Evolutionary conservation across 2,797 vertebrate species (phyloP).

Genomic region (Spizella passerina): DNA sequence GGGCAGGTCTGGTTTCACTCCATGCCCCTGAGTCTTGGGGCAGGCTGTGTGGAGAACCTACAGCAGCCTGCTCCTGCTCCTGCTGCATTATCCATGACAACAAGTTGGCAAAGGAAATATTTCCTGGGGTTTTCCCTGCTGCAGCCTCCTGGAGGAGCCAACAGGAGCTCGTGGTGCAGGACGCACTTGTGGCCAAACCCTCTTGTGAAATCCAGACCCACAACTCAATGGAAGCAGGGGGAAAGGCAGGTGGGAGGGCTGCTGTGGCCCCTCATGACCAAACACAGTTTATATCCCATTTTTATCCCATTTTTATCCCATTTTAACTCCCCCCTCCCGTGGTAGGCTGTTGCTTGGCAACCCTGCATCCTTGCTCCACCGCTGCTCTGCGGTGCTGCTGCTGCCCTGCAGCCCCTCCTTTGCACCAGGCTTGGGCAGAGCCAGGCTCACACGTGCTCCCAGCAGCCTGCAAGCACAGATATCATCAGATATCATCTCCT

Average conservation of each 20-base stretch:
- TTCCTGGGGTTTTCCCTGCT: not conserved
- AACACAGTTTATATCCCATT: not conserved
- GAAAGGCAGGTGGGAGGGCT: not conserved
- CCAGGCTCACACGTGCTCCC: not conserved
- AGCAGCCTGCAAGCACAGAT: not conserved
- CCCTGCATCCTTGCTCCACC: conserved; percentile 18
- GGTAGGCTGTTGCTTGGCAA: conserved; percentile 46
- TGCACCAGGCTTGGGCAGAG: not conserved
- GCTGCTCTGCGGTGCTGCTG: not conserved
- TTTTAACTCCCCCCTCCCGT: not conserved
- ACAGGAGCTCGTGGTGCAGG: not conserved
- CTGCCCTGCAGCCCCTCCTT: not conserved
- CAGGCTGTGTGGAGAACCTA: not conserved
- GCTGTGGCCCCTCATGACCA: not conserved
- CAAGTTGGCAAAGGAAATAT: not conserved
- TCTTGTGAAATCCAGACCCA: not conserved
- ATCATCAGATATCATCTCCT: not conserved
- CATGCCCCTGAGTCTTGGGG: not conserved
- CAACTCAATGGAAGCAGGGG: not conserved
- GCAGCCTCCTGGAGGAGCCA: not conserved
- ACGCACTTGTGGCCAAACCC: not conserved
- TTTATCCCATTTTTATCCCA: not conserved
- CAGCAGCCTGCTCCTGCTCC: not conserved
- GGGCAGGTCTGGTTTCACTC: not conserved
- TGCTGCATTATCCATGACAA: not conserved